Base-by-base conservation (phyloP, 2,888 invertebrate species). In the Hydraecia micacea region DNA sequence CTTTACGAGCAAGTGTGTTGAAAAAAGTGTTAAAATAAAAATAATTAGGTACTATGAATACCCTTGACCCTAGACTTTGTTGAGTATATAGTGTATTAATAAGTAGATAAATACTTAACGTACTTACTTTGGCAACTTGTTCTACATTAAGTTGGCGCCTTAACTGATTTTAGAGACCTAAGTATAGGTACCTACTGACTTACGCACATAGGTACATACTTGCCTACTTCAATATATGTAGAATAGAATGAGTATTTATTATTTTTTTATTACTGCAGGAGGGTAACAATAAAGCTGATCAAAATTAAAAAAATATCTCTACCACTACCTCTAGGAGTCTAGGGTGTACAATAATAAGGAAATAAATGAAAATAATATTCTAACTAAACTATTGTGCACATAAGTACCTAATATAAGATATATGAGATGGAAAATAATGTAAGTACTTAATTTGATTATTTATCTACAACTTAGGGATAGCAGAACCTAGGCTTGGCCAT, bases 31-130 rank as follows among this genome's bases (percentile, higher is more conserved):
- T 46, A 46, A 46, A 46, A 46, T 46, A 46, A 46, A 46, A 13
- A 46, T 46, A 46, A 13, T 46, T 13, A n/a, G n/a, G n/a, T n/a
- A 13, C 13, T 13, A 46, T 46, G 42, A 46, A 46, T 13, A 13
- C 13, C 13, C 42, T 2, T 42, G 11, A 13, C 13, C 42, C 42
- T 11, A 42, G 42, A 42, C 9, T 1, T 9, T 42, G 39, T 42
- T 42, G 42, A 42, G 32, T 32, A 32, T 32, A 11, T 42, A 9
- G 39, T 9, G 39, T 75, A 79, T 79, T 75, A 79, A 66, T 79
- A 75, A 42, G n/a, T 75, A 81, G 74, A 74, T 79, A 74, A 36
- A 63, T 46, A 52, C 32, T 18, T 75, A 76, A 74, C 28, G 55
- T 46, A 52, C 32, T 18, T 75, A 76, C 39, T 81, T 73, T 15